phyloP scores from a whole-genome alignment of 2,888 invertebrate species.

The Exocentrus adspersus region DNA sequence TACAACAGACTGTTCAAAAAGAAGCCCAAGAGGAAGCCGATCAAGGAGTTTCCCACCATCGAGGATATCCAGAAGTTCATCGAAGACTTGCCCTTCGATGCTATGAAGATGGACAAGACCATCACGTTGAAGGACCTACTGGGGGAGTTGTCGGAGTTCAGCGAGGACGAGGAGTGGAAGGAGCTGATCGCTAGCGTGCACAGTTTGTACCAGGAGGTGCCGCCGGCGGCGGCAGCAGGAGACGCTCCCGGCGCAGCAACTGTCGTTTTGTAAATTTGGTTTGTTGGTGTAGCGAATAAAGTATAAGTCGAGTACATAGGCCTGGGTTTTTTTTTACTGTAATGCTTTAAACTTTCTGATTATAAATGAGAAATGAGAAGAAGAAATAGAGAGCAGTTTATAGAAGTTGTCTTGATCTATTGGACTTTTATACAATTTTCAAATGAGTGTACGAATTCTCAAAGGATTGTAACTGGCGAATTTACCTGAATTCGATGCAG shows the following conservation, averaged over 20 bases:
- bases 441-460: too few relatives aligned
- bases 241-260: neutral
- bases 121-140: constrained; percentile 52
- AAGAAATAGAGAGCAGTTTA: neutral
- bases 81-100: constrained; percentile 54
- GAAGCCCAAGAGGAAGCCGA: constrained; percentile 37
- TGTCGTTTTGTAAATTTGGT: neutral
- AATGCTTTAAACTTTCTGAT: neutral
- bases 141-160: constrained; percentile 53
- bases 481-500: constrained; percentile 80
- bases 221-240: constrained; percentile 39
- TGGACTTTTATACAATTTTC: too few relatives aligned
- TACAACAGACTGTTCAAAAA: constrained; percentile 33
- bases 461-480: too few relatives aligned
- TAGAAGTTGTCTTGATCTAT: neutral
- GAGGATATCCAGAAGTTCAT: constrained; percentile 55
- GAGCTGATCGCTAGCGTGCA: constrained; percentile 54
- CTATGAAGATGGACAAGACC: constrained; percentile 45
- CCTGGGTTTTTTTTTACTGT: too few relatives aligned
- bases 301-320: too few relatives aligned
- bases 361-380: neutral
- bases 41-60: constrained; percentile 51
- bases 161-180: constrained; percentile 56
- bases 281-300: constrained; percentile 18
- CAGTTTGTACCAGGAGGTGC: constrained; percentile 64